Base-by-base conservation (phyloP, 2,888 invertebrate genomes). In the Leptinotarsa haldemani region DNA sequence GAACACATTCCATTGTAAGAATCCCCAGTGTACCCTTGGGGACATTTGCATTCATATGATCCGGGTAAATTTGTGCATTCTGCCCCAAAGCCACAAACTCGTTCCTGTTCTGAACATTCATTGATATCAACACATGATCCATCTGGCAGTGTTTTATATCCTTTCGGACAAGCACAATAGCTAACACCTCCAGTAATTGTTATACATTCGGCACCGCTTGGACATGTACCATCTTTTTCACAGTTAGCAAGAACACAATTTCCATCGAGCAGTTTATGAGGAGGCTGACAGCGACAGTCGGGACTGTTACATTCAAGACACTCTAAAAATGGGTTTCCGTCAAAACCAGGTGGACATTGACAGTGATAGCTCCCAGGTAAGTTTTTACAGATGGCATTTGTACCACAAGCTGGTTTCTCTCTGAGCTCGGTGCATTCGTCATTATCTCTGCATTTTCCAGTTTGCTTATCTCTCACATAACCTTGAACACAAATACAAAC, bases 351-450 rank as follows among this genome's bases (percentile, higher is more conserved):
- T 0, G 96, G 94, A 83, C 97, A 97, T 83, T 95, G 94, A 82
- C 97, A 97, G 87, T 96, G 96, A 84, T 97, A 97, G 84, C 96
- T 96, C 65, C 97, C 97, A 0, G 97, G 97, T 68, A 97, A 88
- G 88, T 97, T 97, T 86, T 95, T 96, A 84, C 97, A 97, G 73
- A 96, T 91, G 0, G 97, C 96, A 86, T 96, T 96, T 30, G 95
- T 88, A 0, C 97, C 97, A 87, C 97, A 97, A 20, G 95, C 93
- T 3, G 94, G 92, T 80, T 94, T 94, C 71, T 93, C 93, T 70
- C 91, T 88, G 46, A 92, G 89, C 81, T 93, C 93, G 4, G 92
- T 91, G 84, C 97, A 97, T 87, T 97, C 97, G 84, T 97, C 94
- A 71, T 95, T 90, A 86, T 97, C 97, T 83, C 94, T 90, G 87